Base-by-base conservation (phyloP, 2,888 invertebrate species). In the Drosophila rubida region DNA sequence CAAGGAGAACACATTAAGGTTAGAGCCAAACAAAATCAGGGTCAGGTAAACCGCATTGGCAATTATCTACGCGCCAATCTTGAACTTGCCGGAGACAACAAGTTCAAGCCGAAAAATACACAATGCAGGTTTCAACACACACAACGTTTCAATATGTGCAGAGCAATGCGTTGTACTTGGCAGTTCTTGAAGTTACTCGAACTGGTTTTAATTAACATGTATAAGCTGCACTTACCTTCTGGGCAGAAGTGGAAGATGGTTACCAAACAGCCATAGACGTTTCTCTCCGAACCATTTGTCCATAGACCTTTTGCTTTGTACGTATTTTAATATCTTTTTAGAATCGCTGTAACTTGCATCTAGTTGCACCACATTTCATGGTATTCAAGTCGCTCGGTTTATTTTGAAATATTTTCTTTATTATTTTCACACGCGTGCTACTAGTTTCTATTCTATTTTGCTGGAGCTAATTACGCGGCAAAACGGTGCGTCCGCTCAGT, bases 221-320 rank as follows among this genome's bases (percentile, higher is more conserved):
- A 16, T 6, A 8, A 65, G 92, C 8, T n/a, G n/a, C n/a, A 65
- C 92, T 92, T 93, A 96, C 97, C 96, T 95, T 92, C 96, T 94
- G 75, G 96, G 96, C 90, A 96, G 92, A 87, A 97, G 93, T 90
- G 96, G 96, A 92, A 97, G 94, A 93, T 96, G 96, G 94, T 96
- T 96, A 92, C 97, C 97, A 93, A 97, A 96, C 93, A 97, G 95
- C 97, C 97, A 97, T 92, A 97, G 93, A 93, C 96, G 96, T 93
- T 96, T 96, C 93, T 96, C 96, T 93, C 95, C 96, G 93, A 97
- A 95, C 96, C 97, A 97, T 96, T 95, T 96, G 95, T 97, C 97
- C 97, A 97, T 97, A 93, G 89, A 90, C 89, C 50, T 54, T 53
- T 16, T 5, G 67, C 59, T 35, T n/a, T 7, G 9, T 25, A 16